A percentile compares a stretch with the other conserved stretches of the same genome.
Conservation (phyloP, 2,888 invertebrate genomes). For the Bugulina stolonifera region DNA sequence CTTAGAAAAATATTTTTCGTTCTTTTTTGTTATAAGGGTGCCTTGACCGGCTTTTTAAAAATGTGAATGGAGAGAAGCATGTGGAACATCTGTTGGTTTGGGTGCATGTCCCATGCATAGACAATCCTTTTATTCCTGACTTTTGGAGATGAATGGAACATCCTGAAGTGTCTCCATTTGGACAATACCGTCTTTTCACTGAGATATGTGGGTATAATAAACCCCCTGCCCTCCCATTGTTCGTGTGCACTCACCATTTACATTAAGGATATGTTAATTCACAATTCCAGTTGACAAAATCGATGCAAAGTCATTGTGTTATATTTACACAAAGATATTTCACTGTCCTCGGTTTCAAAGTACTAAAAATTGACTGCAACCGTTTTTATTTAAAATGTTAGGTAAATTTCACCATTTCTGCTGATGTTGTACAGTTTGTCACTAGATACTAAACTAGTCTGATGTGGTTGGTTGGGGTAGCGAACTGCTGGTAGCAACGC, state of each 20-base stretch:
- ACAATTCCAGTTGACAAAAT: background rate
- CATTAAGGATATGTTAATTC: background rate
- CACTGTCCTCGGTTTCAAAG: background rate
- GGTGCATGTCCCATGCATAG: background rate
- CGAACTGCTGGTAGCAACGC: no score
- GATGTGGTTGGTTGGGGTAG: no score
- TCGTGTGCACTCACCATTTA: background rate
- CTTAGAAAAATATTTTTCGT: no score
- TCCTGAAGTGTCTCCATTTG: background rate
- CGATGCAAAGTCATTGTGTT: background rate
- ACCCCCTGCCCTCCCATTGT: background rate
- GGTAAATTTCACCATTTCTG: no score
- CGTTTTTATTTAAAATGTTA: conserved; percentile 39
- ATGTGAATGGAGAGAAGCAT: background rate
- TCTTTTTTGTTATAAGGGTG: no score
- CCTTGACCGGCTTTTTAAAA: background rate
- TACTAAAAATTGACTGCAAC: background rate
- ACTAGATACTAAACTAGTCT: no score
- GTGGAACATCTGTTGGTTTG: background rate
- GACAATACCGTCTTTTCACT: background rate
- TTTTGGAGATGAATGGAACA: background rate
- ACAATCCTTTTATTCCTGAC: background rate
- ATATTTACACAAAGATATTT: background rate
- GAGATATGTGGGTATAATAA: no score
- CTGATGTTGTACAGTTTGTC: no score